Evolutionary conservation across 2,113 vertebrate species (phyloP).

Genomic region (Macaca fascicularis): T2T-MFA8v1.1 NC_088380.1:162118001-162118500

Average conservation of each 20-base stretch:
- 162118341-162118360: not conserved
- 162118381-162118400: not conserved
- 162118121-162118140: not conserved
- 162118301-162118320: not conserved
- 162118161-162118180: not conserved
- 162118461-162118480: not conserved
- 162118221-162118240: not conserved
- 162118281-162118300: not conserved
- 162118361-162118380: not conserved
- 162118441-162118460: not conserved
- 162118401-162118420: not conserved
- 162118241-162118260: not conserved
- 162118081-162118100: not conserved
- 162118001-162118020: not conserved
- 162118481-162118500: not conserved
- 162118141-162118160: not conserved
- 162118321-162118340: not conserved
- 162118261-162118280: not conserved
- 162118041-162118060: not conserved
- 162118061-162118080: not conserved
- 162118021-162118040: not conserved
- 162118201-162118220: not conserved
- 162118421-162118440: not conserved
- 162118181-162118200: not conserved
- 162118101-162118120: not conserved